phyloP scores from a whole-genome alignment of 35 echinoderm and acorn worm species.

The Heliocidaris tuberculata region DNA sequence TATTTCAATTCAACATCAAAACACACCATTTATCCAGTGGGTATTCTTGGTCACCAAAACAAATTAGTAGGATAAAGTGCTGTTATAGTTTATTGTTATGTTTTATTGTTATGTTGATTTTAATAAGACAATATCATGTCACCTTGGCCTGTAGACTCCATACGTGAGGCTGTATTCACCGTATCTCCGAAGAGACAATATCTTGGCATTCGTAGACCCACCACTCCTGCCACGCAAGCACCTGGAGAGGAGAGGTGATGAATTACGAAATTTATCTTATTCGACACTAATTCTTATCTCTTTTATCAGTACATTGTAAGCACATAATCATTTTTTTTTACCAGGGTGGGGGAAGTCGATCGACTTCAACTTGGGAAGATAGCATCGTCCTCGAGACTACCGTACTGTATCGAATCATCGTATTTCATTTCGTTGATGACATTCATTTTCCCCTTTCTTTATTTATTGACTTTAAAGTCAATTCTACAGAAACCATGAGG shows the following conservation, averaged over 20 bases:
- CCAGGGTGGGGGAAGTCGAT: background rate
- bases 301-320: background rate
- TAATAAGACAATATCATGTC: background rate
- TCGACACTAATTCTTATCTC: background rate
- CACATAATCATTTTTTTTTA: background rate
- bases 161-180: conserved; percentile 74
- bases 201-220: conserved; percentile 72
- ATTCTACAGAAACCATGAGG: too few relatives aligned
- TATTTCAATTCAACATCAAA: background rate
- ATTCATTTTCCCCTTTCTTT: too few relatives aligned
- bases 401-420: too few relatives aligned
- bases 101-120: background rate
- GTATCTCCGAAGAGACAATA: conserved; percentile 86
- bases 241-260: conserved; percentile 37
- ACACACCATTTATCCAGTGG: background rate
- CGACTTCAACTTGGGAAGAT: too few relatives aligned
- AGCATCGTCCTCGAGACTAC: too few relatives aligned
- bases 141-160: conserved; percentile 63
- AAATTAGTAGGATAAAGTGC: too few relatives aligned
- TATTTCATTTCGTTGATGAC: too few relatives aligned
- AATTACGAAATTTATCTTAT: background rate
- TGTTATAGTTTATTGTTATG: background rate
- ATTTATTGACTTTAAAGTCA: too few relatives aligned
- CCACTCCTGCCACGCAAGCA: conserved; percentile 74
- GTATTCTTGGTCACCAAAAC: too few relatives aligned